These are phyloP conservation scores for Drosophila mojavensis DNA, from an alignment of 1,140 invertebrate species.

Conservation along the genomic window DNA sequence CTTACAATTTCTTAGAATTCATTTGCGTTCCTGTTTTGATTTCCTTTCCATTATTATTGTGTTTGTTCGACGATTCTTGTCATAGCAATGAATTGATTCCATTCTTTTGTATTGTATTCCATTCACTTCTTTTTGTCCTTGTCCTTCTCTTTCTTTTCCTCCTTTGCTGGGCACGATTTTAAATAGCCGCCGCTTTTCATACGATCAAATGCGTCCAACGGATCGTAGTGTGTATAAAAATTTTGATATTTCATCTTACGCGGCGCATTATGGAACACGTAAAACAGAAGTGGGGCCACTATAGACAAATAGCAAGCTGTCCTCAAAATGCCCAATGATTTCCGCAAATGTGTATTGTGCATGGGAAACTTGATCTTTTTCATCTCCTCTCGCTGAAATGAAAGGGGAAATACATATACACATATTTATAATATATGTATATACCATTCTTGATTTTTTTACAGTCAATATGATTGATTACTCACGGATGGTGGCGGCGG, in stretches of 20 bases:
- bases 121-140: constrained; percentile 2
- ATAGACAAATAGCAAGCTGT: constrained; percentile 31
- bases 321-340: constrained; percentile 20
- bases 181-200: constrained; percentile 61
- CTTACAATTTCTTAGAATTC: constrained; percentile 26
- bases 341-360: constrained; percentile 41
- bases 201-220: constrained; percentile 55
- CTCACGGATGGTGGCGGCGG: neutral
- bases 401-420: too few species aligned
- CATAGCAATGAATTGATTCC: too few species aligned
- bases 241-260: constrained; percentile 20
- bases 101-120: neutral
- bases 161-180: constrained; percentile 43
- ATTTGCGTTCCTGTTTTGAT: constrained; percentile 16
- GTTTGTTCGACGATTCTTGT: neutral
- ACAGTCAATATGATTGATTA: neutral
- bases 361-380: constrained; percentile 59
- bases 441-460: neutral
- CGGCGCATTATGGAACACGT: constrained; percentile 42
- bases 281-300: constrained; percentile 6
- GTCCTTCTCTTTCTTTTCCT: constrained; percentile 36
- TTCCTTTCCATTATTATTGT: constrained; percentile 22
- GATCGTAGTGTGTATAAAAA: constrained; percentile 59
- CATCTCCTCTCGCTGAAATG: constrained; percentile 2
- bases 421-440: too few species aligned